A percentile compares a stretch with the other conserved stretches of the same genome.
Conservation (phyloP, 2,113 vertebrate genomes). For the Gambusia holbrooki region DNA sequence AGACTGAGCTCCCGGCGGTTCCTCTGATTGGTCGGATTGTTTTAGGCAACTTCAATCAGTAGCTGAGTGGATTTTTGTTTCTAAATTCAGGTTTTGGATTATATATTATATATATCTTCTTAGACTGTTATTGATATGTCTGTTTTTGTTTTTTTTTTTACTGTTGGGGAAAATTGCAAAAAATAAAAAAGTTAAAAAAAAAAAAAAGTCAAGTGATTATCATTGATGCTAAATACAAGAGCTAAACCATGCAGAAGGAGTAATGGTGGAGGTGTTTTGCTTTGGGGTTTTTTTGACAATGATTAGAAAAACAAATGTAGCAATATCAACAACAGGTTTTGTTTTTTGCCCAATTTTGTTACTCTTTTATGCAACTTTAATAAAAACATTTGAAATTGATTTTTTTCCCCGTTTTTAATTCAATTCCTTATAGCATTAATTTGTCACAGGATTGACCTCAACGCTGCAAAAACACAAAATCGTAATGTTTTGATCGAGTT, state of each 20-base stretch:
- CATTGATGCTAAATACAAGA: slow-evolving; percentile 62
- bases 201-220: slow-evolving; percentile 49
- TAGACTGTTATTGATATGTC: slow-evolving; percentile 76
- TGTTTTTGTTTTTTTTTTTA: slow-evolving; percentile 68
- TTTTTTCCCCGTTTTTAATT: not conserved
- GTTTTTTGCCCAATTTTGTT: slow-evolving; percentile 82
- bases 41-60: slow-evolving; percentile 57
- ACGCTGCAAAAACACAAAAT: too few species aligned
- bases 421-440: not conserved
- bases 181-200: slow-evolving; percentile 5
- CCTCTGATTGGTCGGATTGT: slow-evolving; percentile 20
- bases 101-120: slow-evolving; percentile 56
- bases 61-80: slow-evolving; percentile 64
- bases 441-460: too few species aligned
- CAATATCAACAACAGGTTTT: slow-evolving; percentile 81
- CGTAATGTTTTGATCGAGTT: too few species aligned
- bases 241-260: slow-evolving; percentile 56
- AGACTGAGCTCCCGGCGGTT: slow-evolving; percentile 11
- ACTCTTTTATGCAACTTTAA: slow-evolving; percentile 88
- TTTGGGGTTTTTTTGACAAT: slow-evolving; percentile 48
- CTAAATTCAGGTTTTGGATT: slow-evolving; percentile 68
- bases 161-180: slow-evolving; percentile 70
- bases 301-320: slow-evolving; percentile 79
- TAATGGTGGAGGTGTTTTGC: slow-evolving; percentile 18
- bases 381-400: slow-evolving; percentile 78